Evolutionary conservation across 2,888 invertebrate genomes (phyloP).

Genomic region (Ormyrus nitidulus): DNA sequence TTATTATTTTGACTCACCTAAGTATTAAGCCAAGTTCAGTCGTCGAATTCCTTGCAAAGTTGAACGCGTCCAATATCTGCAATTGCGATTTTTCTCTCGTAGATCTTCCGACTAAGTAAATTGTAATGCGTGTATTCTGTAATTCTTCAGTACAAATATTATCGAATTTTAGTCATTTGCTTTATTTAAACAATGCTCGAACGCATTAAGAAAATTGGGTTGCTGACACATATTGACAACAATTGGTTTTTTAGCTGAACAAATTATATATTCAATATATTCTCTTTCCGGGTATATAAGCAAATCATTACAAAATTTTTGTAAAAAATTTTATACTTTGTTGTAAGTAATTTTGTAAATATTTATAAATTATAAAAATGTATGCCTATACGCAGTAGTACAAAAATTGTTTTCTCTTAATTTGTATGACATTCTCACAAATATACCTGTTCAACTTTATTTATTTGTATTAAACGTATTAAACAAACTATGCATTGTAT

Average conservation of each 20-base stretch:
- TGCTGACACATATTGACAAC: no score
- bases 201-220: neutral
- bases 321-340: conserved; percentile 41
- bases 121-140: neutral
- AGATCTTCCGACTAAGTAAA: neutral
- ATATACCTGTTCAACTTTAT: conserved; percentile 2
- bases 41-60: no score
- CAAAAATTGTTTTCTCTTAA: conserved; percentile 6
- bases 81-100: no score
- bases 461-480: no score
- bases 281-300: neutral
- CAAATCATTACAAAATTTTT: conserved; percentile 21
- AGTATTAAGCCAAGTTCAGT: no score
- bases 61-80: no score
- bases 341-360: conserved; percentile 43
- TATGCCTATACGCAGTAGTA: conserved; percentile 25
- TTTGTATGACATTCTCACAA: neutral
- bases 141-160: neutral
- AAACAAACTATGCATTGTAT: no score
- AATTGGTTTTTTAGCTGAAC: no score
- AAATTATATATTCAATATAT: neutral
- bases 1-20: no score
- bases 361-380: conserved; percentile 39
- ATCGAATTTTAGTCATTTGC: no score
- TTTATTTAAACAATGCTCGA: conserved; percentile 15